Evolutionary conservation across 2,797 vertebrate species (phyloP), one percentile per base, ranked within the genome.

Genomic region (Catostomus latipinnis): DNA sequence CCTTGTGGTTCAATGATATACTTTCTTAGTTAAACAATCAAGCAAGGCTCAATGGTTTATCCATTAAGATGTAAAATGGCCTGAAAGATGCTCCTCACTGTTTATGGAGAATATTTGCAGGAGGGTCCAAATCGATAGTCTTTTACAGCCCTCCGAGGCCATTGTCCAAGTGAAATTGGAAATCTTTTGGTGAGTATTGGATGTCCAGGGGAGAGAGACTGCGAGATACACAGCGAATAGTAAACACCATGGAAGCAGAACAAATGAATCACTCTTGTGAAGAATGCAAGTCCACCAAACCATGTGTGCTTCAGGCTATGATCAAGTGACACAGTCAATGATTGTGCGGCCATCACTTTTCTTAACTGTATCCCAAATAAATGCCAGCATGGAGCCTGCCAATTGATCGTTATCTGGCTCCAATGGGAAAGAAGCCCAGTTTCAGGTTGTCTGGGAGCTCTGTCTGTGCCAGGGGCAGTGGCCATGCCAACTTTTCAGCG

Each of bases 61-160:
- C 85, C 86, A 91, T 91, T 91, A 91, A 90, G 88, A 90, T 89
- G 84, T 91, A 91, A 90, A 89, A 90, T 88, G 82, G 87, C 85
- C 75, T 81, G 85, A 84, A 84, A 88, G 89, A 88, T 88, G 60
- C 81, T 81, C 71, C 76, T 82, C 71, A 78, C 81, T 84, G 82
- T 73, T 83, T 78, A 81, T 82, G 80, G 74, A 75, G 81, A 84
- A 84, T 86, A 83, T 84, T 84, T 86, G 83, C 81, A 82, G 70
- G 81, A 87, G 85, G 85, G 75, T 81, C 83, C 71, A 85, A 90
- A 92, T 92, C 88, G 53, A 92, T 91, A 83, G 81, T 83, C 88
- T 84, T 88, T 81, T 85, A 83, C 85, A 84, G 84, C 84, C 85
- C 86, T 84, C 82, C 75, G 84, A 87, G 85, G 85, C 88, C 84